Evolutionary conservation across 2,797 vertebrate species (phyloP), one percentile per base, ranked within the genome.

Genomic region (Bucorvus abyssinicus): DNA sequence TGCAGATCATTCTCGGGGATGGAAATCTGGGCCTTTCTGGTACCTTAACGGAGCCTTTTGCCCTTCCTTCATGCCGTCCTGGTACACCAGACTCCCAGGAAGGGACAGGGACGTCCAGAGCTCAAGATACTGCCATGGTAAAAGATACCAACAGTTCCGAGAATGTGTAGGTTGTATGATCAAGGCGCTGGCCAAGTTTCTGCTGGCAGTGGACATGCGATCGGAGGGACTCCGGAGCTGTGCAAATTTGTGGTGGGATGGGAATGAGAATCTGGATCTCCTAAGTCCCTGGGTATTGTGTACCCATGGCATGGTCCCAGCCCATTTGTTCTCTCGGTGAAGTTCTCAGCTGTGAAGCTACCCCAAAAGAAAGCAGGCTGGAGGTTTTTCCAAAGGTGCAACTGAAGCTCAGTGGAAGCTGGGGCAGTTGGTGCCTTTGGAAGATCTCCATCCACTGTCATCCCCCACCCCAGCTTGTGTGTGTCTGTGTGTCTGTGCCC

Each of bases 161-260:
- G 17, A 9, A 3, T 0, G 2, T 18, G 8, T 5, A n/a, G 38
- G 18, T 2, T 44, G 23, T 2, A 7, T 14, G 36, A 29, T 26
- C 24, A 23, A 23, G 50, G 38, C 34, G 65, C 38, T 50, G 59
- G 47, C 7, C 56, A 19, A 19, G 9, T 20, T 55, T n/a, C 64
- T 10, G 3, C 56, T 27, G 3, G 4, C 3, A 26, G 6, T 34
- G 76, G 38, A 76, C 52, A 4, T 24, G 30, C 11, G 34, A 23
- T 10, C 2, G 1, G n/a, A 47, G 45, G 34, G 57, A 9, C 20
- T 36, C 47, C 19, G 59, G 69, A 68, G 50, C 73, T 64, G 30
- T 60, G 24, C 7, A 27, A 14, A 15, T 12, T 3, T 1, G 0
- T 6, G 34, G 10, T 11, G 44, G 59, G 50, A 9, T 21, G 22